Evolutionary conservation across 2,888 invertebrate species (phyloP), one percentile per base, ranked within the genome.

Genomic region (Ormyrus pomaceus): DNA sequence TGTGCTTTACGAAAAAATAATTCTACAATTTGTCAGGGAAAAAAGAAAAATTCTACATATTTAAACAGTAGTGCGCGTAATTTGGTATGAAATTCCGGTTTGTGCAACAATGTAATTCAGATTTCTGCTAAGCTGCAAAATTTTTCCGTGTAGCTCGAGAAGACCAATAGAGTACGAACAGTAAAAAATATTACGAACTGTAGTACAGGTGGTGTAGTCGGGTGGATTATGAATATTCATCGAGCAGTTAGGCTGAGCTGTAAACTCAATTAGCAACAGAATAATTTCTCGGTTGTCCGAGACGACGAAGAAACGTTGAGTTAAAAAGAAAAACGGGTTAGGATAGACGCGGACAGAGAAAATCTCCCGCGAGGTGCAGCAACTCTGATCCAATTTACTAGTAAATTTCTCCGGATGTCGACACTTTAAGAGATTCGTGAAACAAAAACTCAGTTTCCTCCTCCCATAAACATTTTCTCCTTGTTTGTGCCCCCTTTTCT

Each of bases 211-310:
- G 70, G 13, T 55, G 56, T 51, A 46, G 10, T n/a, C 56, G 65
- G 71, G 56, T 64, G 66, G 76, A 74, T 84, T 85, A 87, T 89
- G 87, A 88, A 88, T 89, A 89, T 89, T 89, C 87, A 89, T 87
- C 82, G 83, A 75, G 85, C 86, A 86, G 87, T 88, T 87, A 86
- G 87, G 86, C 85, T 84, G 84, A 81, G 84, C 82, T 85, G 85
- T 87, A 88, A 34, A 87, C 86, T 88, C 88, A 87, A 88, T 88
- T 87, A 87, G 85, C 84, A 84, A 83, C 71, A 83, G 86, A 88
- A 88, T 87, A 87, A 87, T 88, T 87, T 86, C 84, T 82, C 84
- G n/a, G 80, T 82, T 84, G 86, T 85, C 84, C 86, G 84, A 85
- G 79, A 81, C 82, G 83, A 84, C 34, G 80, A 80, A 83, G 76